These are phyloP conservation scores for Hippocampus guttulatus DNA, from an alignment of 2,113 vertebrate genomes.

Conservation along the genomic window DNA sequence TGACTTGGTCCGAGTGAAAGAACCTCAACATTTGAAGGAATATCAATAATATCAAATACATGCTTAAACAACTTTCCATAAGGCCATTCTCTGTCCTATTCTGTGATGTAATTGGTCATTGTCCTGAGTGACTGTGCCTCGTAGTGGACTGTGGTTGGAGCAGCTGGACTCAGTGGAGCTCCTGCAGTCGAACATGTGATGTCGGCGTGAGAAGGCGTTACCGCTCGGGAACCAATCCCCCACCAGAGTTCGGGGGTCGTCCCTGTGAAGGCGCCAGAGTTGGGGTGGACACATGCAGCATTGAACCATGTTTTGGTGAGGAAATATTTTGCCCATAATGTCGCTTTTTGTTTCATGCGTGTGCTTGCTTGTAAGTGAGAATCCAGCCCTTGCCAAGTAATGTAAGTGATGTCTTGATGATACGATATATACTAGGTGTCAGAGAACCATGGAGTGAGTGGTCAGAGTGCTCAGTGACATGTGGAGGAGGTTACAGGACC, in stretches of 20 bases:
- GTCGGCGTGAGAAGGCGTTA: constrained; percentile 78
- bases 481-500: constrained; percentile 81
- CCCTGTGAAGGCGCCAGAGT: constrained; percentile 73
- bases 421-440: constrained; percentile 37
- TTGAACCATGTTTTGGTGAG: constrained; percentile 76
- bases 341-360: not conserved
- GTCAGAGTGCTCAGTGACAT: constrained; percentile 81
- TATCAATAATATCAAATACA: too few species aligned
- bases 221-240: constrained; percentile 72
- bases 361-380: not conserved
- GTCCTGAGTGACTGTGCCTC: not conserved
- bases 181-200: constrained; percentile 80
- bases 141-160: constrained; percentile 86
- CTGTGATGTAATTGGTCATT: not conserved
- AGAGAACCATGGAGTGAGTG: constrained; percentile 76
- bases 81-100: too few species aligned
- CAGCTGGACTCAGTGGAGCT: constrained; percentile 80
- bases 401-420: not conserved
- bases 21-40: too few species aligned
- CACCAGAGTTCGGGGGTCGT: constrained; percentile 67
- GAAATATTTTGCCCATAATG: not conserved
- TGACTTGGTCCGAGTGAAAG: not conserved
- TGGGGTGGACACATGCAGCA: constrained; percentile 80
- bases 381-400: not conserved
- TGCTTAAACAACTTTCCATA: too few species aligned